Evolutionary conservation across 1,140 invertebrate species (phyloP).

Genomic region (Lysiphlebus fabarum): DNA sequence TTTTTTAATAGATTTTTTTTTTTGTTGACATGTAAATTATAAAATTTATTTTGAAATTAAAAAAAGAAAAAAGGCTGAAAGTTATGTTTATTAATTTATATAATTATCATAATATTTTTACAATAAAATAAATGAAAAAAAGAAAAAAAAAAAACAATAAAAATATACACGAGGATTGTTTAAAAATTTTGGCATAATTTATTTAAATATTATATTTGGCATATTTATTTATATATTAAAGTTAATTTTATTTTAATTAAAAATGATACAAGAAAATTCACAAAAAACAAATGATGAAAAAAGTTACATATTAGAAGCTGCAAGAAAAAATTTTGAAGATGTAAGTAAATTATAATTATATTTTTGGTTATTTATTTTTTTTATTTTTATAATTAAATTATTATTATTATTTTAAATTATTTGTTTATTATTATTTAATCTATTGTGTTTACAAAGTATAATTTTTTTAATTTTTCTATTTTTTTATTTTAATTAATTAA

Average conservation of each 20-base stretch:
- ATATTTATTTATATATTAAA: too few species aligned
- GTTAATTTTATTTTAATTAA: too few species aligned
- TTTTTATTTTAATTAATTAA: too few species aligned
- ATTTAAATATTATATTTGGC: too few species aligned
- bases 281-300: constrained; percentile 41
- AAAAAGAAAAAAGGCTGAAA: too few species aligned
- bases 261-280: constrained; percentile 26
- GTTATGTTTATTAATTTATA: too few species aligned
- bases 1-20: too few species aligned
- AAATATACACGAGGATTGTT: too few species aligned
- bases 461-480: background rate
- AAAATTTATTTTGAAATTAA: too few species aligned
- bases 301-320: constrained; percentile 49
- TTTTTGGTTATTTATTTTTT: constrained; percentile 1
- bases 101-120: background rate
- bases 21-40: too few species aligned
- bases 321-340: constrained; percentile 46
- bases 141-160: background rate
- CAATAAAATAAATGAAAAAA: background rate
- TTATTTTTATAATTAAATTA: background rate
- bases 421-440: background rate
- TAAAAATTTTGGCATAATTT: too few species aligned
- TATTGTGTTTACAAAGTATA: background rate
- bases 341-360: constrained; percentile 35
- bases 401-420: background rate